phyloP scores from a whole-genome alignment of 2,888 invertebrate genomes.

The Linyphia triangularis region DNA sequence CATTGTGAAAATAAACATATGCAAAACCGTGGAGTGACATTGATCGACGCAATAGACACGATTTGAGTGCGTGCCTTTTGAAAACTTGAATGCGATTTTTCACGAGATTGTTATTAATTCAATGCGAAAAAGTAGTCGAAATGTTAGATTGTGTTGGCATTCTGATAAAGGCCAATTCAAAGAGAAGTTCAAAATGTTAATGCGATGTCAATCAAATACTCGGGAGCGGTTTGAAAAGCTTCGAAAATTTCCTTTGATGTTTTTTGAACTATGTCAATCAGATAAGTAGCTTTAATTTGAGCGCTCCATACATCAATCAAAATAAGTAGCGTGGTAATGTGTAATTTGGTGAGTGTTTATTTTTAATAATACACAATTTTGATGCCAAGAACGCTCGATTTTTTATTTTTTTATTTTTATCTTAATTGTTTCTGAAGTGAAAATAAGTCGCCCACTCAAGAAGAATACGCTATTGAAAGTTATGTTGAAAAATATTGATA shows the following conservation, averaged over 20 bases:
- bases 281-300: background rate
- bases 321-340: background rate
- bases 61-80: background rate
- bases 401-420: no score
- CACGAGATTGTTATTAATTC: background rate
- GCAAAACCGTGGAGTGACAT: background rate
- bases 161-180: background rate
- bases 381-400: no score
- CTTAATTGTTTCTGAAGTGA: no score
- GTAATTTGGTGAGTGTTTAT: background rate
- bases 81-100: background rate
- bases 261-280: background rate
- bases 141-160: background rate
- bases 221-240: background rate
- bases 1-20: no score
- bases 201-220: background rate
- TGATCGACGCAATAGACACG: background rate
- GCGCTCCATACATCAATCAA: background rate
- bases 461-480: no score
- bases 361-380: background rate
- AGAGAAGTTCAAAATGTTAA: background rate
- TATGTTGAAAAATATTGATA: no score
- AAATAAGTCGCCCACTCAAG: no score
- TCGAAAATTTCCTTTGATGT: background rate
- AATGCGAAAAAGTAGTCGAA: background rate